Evolutionary conservation across 2,113 vertebrate genomes (phyloP), one percentile per base, ranked within the genome.

Genomic region (Emydocephalus ijimae): DNA sequence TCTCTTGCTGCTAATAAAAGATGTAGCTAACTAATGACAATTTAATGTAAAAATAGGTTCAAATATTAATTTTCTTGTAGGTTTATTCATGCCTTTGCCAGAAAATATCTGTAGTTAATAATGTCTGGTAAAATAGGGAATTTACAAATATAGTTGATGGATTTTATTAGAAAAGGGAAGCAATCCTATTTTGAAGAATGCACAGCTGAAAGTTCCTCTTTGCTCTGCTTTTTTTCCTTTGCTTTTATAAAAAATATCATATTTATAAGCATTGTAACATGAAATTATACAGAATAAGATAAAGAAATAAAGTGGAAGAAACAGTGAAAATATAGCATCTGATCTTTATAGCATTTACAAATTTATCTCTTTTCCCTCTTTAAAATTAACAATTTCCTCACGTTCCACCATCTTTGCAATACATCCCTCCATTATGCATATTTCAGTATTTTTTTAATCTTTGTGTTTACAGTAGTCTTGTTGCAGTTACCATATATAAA

Each of bases 141-240:
- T 85, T 56, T 86, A 34, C 39, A 59, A 59, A 57, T 69, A 89
- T 39, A 50, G 86, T 39, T 89, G 69, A 90, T 87, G 8, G 81
- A 14, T 95, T 96, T 96, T 97, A 56, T 86, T 93, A 57, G 4
- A 24, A 2, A 24, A 23, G 54, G 45, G 11, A 74, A 23, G 26
- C 55, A 64, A n/a, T 93, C 24, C 24, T 39, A 15, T 14, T 48
- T 54, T 57, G n/a, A n/a, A 52, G 52, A 34, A 85, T 56, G 10
- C 15, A 23, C 12, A 39, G 86, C 57, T 57, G 39, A 4, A 48
- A 90, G 21, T 54, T 59, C n/a, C 20, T 3, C 87, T 92, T 92
- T 23, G 61, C 8, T 50, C 48, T 50, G 48, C 48, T 50, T 50
- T 50, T 50, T 50, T 10, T 48, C 48, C 7, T 48, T 7, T 8